These are phyloP conservation scores for Drosophila setifemur DNA, from an alignment of 1,140 invertebrate genomes.

Conservation along the genomic window DNA sequence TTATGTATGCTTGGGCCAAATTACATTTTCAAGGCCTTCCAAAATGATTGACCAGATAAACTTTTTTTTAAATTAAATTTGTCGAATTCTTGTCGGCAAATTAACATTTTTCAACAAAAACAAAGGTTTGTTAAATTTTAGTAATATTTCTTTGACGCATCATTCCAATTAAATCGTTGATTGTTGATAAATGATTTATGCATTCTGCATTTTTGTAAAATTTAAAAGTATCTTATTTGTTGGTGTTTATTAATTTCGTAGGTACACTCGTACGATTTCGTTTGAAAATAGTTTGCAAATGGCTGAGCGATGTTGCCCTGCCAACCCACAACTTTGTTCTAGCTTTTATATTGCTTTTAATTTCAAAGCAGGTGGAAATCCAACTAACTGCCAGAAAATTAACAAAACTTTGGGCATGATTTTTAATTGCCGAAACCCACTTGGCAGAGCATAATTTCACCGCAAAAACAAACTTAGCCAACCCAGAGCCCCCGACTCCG, in stretches of 20 bases:
- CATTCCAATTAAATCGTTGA: too few species aligned
- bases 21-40: slow-evolving; percentile 12
- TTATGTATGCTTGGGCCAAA: slow-evolving; percentile 29
- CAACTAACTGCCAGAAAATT: neutral
- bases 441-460: neutral
- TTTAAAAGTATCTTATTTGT: too few species aligned
- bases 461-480: neutral
- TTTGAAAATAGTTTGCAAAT: too few species aligned
- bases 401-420: slow-evolving; percentile 1
- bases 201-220: too few species aligned
- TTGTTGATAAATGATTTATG: neutral
- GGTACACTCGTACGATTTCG: too few species aligned
- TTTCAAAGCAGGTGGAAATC: slow-evolving; percentile 6
- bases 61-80: slow-evolving; percentile 29
- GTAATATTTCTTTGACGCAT: too few species aligned
- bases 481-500: too few species aligned
- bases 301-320: too few species aligned
- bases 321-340: too few species aligned
- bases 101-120: slow-evolving; percentile 17
- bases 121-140: neutral
- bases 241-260: too few species aligned
- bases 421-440: slow-evolving; percentile 12
- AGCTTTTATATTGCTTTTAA: neutral
- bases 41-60: slow-evolving; percentile 37
- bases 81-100: slow-evolving; percentile 12